These are phyloP conservation scores for Drosophila aldrichi DNA, from an alignment of 2,888 invertebrate species.

Conservation along the genomic window DNA sequence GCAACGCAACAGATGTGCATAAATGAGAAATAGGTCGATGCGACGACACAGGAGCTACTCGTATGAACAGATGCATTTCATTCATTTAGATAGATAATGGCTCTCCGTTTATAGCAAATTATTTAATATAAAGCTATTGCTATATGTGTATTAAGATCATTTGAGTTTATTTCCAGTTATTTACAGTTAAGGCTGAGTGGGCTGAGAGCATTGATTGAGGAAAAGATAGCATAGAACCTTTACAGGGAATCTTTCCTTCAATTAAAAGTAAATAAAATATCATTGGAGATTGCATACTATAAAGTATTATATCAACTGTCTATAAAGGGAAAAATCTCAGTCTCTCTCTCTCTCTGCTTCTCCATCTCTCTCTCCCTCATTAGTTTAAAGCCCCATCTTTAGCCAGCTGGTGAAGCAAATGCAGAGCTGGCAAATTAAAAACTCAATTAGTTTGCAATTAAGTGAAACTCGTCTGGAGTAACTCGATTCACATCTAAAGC, in stretches of 20 bases:
- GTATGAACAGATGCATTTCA: conserved; percentile 26
- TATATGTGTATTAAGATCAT: not conserved
- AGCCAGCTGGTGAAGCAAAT: not conserved
- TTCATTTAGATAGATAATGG: not conserved
- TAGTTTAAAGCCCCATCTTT: not conserved
- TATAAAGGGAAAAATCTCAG: too few relatives aligned
- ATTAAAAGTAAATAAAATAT: too few relatives aligned
- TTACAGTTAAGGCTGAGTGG: not conserved
- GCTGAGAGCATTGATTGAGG: too few relatives aligned
- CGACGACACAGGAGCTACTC: not conserved
- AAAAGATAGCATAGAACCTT: not conserved
- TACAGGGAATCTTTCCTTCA: too few relatives aligned
- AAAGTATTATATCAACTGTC: too few relatives aligned
- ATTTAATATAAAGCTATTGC: not conserved
- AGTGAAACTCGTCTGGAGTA: not conserved
- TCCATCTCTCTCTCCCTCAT: not conserved
- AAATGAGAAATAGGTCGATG: conserved; percentile 21
- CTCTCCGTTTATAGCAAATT: not conserved
- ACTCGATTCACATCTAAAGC: too few relatives aligned
- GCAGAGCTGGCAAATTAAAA: not conserved
- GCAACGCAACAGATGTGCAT: conserved; percentile 28
- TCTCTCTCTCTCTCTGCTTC: too few relatives aligned
- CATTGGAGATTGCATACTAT: too few relatives aligned
- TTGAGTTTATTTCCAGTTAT: not conserved
- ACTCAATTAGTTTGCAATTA: not conserved